Base-by-base conservation (phyloP, 2,888 invertebrate species). In the Pachydiplax longipennis region DNA sequence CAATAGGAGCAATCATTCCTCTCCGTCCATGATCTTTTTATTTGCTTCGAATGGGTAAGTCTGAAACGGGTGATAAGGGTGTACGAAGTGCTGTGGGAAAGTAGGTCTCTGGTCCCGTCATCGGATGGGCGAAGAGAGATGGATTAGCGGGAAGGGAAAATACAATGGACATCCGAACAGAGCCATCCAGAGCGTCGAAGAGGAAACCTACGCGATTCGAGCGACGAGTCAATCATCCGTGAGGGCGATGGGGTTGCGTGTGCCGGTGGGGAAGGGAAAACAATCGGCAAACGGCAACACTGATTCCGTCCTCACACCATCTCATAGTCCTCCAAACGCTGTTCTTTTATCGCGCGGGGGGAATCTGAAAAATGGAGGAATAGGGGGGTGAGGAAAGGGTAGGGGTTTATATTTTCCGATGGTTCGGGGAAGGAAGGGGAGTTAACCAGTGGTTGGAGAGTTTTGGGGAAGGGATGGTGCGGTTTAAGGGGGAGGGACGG, bases 171-270 rank as follows among this genome's bases (percentile, higher is more conserved):
- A 65, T 87, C 87, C 61, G 65, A 65, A 87, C 87, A 87, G 58
- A 83, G 83, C 83, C 83, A 83, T 83, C 83, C 31, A 83, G 83
- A 58, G 83, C 83, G 83, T 35, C 83, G 83, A 83, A 83, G 83
- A 87, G 87, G 87, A 87, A 87, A 65, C 87, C 58, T 61, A 61
- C 61, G 61, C 87, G 83, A 83, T 83, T 83, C 83, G 31, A 35
- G 58, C 83, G 83, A 83, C 83, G 87, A 87, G 87, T 87, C 87
- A 87, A 87, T 87, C 87, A 87, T 87, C 87, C 87, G 58, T 87
- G 65, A 87, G 58, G 87, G 35, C 87, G 65, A 87, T 87, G 87
- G 87, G 87, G 53, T 87, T 83, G 87, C 87, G 61, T 61, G 87
- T 53, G 61, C 83, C 35, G 83, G 31, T 58, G 53, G 25, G n/a